Evolutionary conservation across 1,140 invertebrate species (phyloP), one percentile per base, ranked within the genome.

Genomic region (Copidosoma floridanum): DNA sequence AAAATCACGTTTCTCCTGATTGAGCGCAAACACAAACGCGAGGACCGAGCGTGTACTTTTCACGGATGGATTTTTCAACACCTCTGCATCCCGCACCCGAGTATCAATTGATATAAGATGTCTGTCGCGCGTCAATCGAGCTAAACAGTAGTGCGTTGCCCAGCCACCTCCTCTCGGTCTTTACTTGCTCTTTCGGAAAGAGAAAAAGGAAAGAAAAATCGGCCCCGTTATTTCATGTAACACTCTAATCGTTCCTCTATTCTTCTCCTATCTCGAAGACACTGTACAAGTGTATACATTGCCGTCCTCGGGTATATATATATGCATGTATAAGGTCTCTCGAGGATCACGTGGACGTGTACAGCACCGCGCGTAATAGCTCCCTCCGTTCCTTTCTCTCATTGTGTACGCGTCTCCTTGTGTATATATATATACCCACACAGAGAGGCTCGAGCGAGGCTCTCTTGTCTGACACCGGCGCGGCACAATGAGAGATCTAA

Each of bases 401-500:
- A 46, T 59, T 64, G 24, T 50, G 20, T 20, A 20, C 18, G 12
- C 18, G 14, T 23, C 12, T 24, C n/a, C n/a, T n/a, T n/a, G n/a
- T n/a, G n/a, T n/a, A n/a, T n/a, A n/a, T n/a, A n/a, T n/a, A n/a
- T n/a, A n/a, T n/a, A n/a, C n/a, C n/a, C n/a, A n/a, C n/a, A n/a
- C n/a, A n/a, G n/a, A n/a, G n/a, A n/a, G n/a, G n/a, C n/a, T n/a
- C n/a, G n/a, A n/a, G n/a, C n/a, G n/a, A n/a, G n/a, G n/a, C 54
- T 63, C 63, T 64, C 44, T 62, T 79, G 78, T 78, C 77, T 78
- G 76, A 77, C 78, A 78, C 70, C 71, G 61, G 54, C 57, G 51
- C 57, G 62, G 68, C 64, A 80, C 78, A 80, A 81, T 79, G 76
- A 78, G 79, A 80, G 79, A 81, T 81, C 78, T 81, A 81, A 81